Conservation (phyloP, 2,113 vertebrate species). For the Micromys minutus region DNA sequence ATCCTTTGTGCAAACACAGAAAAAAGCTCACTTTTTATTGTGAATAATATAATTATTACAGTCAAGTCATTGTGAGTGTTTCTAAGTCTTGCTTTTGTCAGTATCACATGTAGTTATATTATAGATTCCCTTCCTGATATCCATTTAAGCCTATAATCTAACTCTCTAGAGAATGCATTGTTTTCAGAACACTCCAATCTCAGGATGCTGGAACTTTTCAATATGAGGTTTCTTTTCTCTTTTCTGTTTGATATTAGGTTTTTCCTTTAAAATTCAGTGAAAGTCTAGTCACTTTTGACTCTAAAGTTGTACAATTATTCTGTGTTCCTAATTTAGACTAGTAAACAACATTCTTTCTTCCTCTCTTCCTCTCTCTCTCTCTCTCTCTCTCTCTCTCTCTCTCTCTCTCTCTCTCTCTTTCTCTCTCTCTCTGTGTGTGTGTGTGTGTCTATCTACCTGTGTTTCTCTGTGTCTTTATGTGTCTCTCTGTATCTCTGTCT, state of each 20-base stretch:
- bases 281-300: fast-evolving
- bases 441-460: too few species aligned
- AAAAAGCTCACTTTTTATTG: not conserved
- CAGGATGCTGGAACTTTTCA: not conserved
- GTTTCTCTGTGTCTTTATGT: too few species aligned
- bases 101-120: not conserved
- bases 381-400: too few species aligned
- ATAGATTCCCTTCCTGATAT: not conserved
- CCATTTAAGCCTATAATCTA: not conserved
- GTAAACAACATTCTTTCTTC: not conserved
- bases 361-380: too few species aligned
- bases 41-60: not conserved
- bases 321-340: not conserved
- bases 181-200: not conserved
- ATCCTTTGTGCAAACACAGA: not conserved
- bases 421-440: too few species aligned
- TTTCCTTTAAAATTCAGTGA: not conserved
- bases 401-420: too few species aligned
- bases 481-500: too few species aligned
- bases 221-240: not conserved
- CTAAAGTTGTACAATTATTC: not conserved
- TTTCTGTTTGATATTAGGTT: not conserved
- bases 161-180: not conserved
- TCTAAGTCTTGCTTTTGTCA: constrained; percentile 14
- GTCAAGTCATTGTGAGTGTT: not conserved